Evolutionary conservation across 1,140 invertebrate species (phyloP), one percentile per base, ranked within the genome.

Genomic region (Neodiprion fabricii): DNA sequence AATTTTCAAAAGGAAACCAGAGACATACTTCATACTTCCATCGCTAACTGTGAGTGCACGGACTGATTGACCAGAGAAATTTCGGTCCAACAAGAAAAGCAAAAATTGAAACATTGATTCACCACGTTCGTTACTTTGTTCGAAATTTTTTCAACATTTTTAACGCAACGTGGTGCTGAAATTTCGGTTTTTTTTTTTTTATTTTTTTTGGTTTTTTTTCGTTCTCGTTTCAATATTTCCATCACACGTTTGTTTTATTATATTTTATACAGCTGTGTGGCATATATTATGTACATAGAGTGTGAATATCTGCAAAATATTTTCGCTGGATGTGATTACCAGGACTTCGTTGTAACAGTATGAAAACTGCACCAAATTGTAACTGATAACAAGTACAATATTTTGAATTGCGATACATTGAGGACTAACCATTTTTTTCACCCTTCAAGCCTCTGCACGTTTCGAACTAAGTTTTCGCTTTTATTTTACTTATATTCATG

Each of bases 261-360:
- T 40, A 40, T 40, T 61, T 8, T 61, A 17, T 61, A 61, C 53
- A 17, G n/a, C 53, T 61, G n/a, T 61, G 53, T 61, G 53, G 53
- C 28, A 40, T 40, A 40, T 61, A 61, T 61, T 40, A 40, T 21
- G 17, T 61, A 61, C 11, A 14, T 12, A 17, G 53, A 61, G 11
- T 61, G 53, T 17, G n/a, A 61, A 7, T 8, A 61, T 61, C 53
- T 61, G n/a, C 5, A 61, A 61, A 61, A 7, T 7, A 61, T 61
- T 61, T 61, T 61, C n/a, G 28, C 53, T 61, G 53, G 53, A 61
- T 9, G 53, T 61, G 53, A 61, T 61, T 61, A 61, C 53, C n/a
- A 14, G 11, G n/a, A 61, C 53, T 61, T 61, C n/a, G n/a, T 61
- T 61, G 9, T 61, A 61, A 40, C 53, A 14, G 53, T 61, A 61